A percentile compares a stretch with the other conserved stretches of the same genome.
These are phyloP conservation scores for Hypothenemus hampei DNA, from an alignment of 1,140 invertebrate genomes.

Conservation along the genomic window DNA sequence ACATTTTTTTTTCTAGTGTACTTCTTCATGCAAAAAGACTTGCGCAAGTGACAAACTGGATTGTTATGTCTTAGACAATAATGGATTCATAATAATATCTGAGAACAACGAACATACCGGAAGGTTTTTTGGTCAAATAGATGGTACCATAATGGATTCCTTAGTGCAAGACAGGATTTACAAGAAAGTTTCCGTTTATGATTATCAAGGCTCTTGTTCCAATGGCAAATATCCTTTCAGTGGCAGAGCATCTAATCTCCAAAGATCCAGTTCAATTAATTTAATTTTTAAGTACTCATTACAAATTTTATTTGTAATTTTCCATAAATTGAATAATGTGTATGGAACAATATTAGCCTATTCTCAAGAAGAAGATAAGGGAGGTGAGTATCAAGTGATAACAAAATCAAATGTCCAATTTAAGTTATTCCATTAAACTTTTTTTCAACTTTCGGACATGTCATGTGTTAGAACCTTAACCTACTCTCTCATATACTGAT, in stretches of 20 bases:
- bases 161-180: conserved; percentile 87
- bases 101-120: conserved; percentile 79
- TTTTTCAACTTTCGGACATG: too few species aligned
- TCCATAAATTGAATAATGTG: conserved; percentile 31
- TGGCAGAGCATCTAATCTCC: conserved; percentile 49
- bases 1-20: conserved; percentile 57
- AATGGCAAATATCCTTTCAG: conserved; percentile 69
- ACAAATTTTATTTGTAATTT: conserved; percentile 30
- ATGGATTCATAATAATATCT: conserved; percentile 89
- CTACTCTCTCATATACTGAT: too few species aligned
- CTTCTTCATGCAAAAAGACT: conserved; percentile 69
- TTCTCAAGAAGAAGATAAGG: conserved; percentile 41
- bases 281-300: conserved; percentile 31
- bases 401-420: too few species aligned
- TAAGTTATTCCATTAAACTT: neutral
- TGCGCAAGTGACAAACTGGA: conserved; percentile 82
- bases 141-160: conserved; percentile 92
- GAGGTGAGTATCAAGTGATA: too few species aligned
- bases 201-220: conserved; percentile 70
- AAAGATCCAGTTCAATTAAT: conserved; percentile 29
- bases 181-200: conserved; percentile 76
- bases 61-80: conserved; percentile 89
- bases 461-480: too few species aligned
- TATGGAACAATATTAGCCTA: conserved; percentile 38
- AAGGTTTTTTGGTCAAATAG: conserved; percentile 87